Evolutionary conservation across 2,797 vertebrate species (phyloP), one percentile per base, ranked within the genome.

Genomic region (Ara ararauna): DNA sequence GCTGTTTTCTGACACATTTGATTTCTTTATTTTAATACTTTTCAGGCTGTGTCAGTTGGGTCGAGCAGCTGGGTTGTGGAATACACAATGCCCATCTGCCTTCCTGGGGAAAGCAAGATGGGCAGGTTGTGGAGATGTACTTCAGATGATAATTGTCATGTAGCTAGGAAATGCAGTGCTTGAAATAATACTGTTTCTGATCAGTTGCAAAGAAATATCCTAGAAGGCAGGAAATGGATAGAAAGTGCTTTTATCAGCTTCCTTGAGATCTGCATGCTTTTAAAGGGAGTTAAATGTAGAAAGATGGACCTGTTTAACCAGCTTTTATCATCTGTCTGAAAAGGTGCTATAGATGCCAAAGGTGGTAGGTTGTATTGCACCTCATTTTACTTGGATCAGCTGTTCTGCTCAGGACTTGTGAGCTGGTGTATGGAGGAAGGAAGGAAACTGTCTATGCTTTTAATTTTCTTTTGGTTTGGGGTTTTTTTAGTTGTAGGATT

Each of bases 171-270:
- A 13, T 23, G 54, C 42, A 18, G 34, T 5, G 32, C 53, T n/a
- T 7, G 9, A 17, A 51, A 11, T 3, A 3, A 2, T 4, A 45
- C 60, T 3, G 29, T 11, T 61, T 29, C 36, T 56, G 23, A 2
- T 60, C 11, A 1, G 48, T 3, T 2, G 0, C 1, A 1, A 8
- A 7, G 30, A 24, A 13, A 4, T 13, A 23, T 40, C 79, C 20
- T 3, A 7, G 51, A 8, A 32, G 30, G n/a, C 61, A 56, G 48
- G 67, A 53, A 40, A 3, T 2, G 2, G n/a, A 5, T 19, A 44
- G 50, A 22, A 66, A 0, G 32, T 4, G 21, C 24, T 51, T 27
- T 40, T 60, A 6, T 22, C 38, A 8, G 14, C 53, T 61, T 17
- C 38, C 34, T 62, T 6, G 50, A 23, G 45, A 11, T 3, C 47